Percentiles rank a stretch among this genome's conserved stretches.
Conservation (phyloP, 2,888 invertebrate species). For the Temnothorax unifasciatus region DNA sequence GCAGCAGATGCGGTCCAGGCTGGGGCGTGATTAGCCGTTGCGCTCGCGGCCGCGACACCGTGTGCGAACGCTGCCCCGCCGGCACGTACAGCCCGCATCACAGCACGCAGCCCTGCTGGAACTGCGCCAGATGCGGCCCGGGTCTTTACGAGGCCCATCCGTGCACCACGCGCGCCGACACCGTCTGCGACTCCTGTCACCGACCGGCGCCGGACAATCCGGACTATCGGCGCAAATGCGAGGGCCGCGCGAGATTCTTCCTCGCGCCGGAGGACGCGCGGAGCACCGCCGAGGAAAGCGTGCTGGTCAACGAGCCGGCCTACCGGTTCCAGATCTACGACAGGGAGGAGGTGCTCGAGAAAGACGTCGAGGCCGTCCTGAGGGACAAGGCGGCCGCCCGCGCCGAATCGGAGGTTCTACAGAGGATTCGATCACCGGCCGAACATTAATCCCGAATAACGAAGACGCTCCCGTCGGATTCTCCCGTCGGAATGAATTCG, state of each 20-base stretch:
- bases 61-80: constrained; percentile 83
- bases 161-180: constrained; percentile 84
- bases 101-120: constrained; percentile 85
- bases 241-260: constrained; percentile 77
- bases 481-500: background rate
- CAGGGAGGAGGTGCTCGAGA: constrained; percentile 78
- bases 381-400: constrained; percentile 21
- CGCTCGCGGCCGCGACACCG: constrained; percentile 82
- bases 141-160: constrained; percentile 86
- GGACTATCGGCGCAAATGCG: constrained; percentile 81
- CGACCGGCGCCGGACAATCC: constrained; percentile 80
- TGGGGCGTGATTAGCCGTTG: constrained; percentile 84
- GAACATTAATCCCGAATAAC: background rate
- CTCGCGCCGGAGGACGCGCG: constrained; percentile 84
- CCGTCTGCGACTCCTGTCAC: constrained; percentile 86
- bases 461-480: background rate
- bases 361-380: constrained; percentile 79
- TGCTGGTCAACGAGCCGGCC: constrained; percentile 81
- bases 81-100: constrained; percentile 86
- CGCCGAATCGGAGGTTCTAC: background rate
- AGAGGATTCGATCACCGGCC: background rate
- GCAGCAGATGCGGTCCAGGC: constrained; percentile 85
- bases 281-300: constrained; percentile 82
- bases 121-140: constrained; percentile 86
- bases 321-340: constrained; percentile 67